A percentile compares a stretch with the other conserved stretches of the same genome.
These are phyloP conservation scores for Kradibia gibbosae DNA, from an alignment of 1,140 invertebrate species.

Conservation along the genomic window DNA sequence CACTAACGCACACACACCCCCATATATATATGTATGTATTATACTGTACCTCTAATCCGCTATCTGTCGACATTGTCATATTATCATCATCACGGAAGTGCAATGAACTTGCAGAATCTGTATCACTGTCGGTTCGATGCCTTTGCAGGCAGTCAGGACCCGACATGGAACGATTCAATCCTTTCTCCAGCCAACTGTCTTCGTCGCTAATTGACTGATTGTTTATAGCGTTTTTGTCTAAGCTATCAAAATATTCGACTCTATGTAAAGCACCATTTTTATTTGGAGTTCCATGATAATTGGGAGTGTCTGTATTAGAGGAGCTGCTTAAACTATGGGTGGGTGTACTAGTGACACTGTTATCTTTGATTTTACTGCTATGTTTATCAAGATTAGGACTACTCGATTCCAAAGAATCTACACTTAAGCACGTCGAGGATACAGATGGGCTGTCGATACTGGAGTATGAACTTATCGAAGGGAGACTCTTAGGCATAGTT, in stretches of 20 bases:
- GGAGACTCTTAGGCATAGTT: conserved; percentile 80
- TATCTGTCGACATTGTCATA: conserved; percentile 72
- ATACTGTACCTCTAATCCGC: conserved; percentile 66
- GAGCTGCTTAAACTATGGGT: conserved; percentile 70
- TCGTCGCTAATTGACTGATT: conserved; percentile 69
- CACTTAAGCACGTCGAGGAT: conserved; percentile 61
- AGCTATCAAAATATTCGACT: conserved; percentile 67
- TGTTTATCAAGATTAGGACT: conserved; percentile 60
- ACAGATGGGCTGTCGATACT: conserved; percentile 59
- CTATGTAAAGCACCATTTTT: conserved; percentile 68
- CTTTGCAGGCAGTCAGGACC: conserved; percentile 79
- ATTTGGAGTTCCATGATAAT: conserved; percentile 64
- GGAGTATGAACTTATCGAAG: conserved; percentile 74
- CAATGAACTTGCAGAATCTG: conserved; percentile 68
- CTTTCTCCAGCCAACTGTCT: conserved; percentile 72
- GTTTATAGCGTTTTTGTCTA: conserved; percentile 69
- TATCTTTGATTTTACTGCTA: conserved; percentile 59
- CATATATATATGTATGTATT: not conserved
- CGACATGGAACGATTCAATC: conserved; percentile 78
- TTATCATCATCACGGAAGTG: conserved; percentile 71
- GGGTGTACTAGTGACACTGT: conserved; percentile 67
- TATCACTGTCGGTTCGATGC: conserved; percentile 68
- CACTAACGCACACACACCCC: too few species aligned
- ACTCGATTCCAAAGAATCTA: conserved; percentile 57
- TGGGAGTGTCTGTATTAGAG: conserved; percentile 68